Evolutionary conservation across 2,113 vertebrate species (phyloP).

Genomic region (Columba janthina): DNA sequence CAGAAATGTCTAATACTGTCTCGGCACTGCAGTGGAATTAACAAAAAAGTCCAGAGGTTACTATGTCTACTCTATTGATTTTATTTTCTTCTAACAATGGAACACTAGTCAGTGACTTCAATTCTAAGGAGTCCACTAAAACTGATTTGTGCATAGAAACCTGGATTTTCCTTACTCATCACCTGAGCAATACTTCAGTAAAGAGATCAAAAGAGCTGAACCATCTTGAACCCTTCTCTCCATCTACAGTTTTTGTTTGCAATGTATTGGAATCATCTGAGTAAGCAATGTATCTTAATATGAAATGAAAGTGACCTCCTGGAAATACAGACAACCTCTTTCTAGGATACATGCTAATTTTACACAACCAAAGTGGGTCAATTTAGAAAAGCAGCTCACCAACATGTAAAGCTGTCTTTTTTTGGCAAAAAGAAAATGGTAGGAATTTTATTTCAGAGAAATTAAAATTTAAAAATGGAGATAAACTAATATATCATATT

Average conservation of each 20-base stretch:
- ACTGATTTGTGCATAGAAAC: not conserved
- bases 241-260: not conserved
- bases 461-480: not conserved
- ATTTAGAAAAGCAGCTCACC: not conserved
- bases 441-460: not conserved
- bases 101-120: not conserved
- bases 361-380: not conserved
- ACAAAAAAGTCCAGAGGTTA: not conserved
- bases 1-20: not conserved
- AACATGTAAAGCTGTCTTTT: not conserved
- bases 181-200: not conserved
- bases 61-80: not conserved
- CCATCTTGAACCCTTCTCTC: not conserved
- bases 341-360: not conserved
- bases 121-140: not conserved
- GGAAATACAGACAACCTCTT: not conserved
- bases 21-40: not conserved
- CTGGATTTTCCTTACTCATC: not conserved
- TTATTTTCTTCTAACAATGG: not conserved
- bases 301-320: constrained; percentile 28
- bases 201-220: not conserved
- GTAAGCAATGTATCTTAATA: not conserved
- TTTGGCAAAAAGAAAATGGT: not conserved
- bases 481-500: not conserved
- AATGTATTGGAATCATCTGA: not conserved